phyloP scores from a whole-genome alignment of 2,888 invertebrate genomes.

The Pheosia tremula region DNA sequence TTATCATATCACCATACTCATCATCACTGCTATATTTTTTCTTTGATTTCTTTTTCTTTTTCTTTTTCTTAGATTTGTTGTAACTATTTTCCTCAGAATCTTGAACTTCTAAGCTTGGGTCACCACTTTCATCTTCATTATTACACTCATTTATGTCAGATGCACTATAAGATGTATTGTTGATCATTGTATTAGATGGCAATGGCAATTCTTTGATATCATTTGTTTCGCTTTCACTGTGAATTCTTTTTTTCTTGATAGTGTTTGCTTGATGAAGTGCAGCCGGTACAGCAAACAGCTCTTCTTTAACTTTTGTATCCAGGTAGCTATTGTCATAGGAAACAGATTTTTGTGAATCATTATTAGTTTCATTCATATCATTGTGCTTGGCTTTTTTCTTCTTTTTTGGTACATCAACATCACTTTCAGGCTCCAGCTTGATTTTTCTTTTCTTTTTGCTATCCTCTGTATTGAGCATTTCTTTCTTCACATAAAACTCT shows the following conservation, averaged over 20 bases:
- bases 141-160: constrained; percentile 8
- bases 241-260: constrained; percentile 38
- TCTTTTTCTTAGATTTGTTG: constrained; percentile 28
- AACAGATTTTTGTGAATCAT: constrained; percentile 16
- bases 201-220: constrained; percentile 17
- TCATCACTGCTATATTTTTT: constrained; percentile 29
- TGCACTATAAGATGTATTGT: constrained; percentile 17
- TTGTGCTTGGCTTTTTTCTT: constrained; percentile 30
- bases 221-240: constrained; percentile 27
- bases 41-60: constrained; percentile 43
- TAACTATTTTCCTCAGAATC: constrained; percentile 16
- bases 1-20: constrained; percentile 8
- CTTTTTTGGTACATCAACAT: constrained; percentile 41
- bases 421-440: constrained; percentile 57
- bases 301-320: constrained; percentile 53
- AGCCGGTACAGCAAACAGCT: constrained; percentile 24
- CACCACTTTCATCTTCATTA: constrained; percentile 12
- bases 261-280: constrained; percentile 19
- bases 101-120: not conserved
- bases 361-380: constrained; percentile 22
- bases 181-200: constrained; percentile 15
- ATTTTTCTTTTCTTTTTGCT: constrained; percentile 37
- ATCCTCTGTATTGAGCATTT: constrained; percentile 22
- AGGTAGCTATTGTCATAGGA: constrained; percentile 49
- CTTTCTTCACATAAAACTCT: constrained; percentile 22